A percentile compares a stretch with the other conserved stretches of the same genome.
Evolutionary conservation across 2,113 vertebrate genomes (phyloP).

Genomic region (Puma concolor): DNA sequence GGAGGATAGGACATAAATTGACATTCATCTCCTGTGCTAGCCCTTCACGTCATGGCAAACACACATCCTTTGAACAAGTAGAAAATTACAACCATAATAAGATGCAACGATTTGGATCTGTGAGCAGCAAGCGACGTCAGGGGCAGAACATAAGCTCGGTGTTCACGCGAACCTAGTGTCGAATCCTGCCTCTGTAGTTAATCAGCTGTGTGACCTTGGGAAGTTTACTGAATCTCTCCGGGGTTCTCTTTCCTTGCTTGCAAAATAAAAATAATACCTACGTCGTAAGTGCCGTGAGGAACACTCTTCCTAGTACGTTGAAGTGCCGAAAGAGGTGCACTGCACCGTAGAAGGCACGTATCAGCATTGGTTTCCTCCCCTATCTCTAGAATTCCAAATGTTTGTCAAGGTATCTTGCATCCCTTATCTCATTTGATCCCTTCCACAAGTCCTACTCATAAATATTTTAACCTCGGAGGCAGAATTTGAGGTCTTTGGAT

Average conservation of each 20-base stretch:
- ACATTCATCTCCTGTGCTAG: neutral
- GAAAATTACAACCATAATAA: neutral
- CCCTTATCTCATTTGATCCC: neutral
- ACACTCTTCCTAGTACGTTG: no score
- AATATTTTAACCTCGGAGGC: neutral
- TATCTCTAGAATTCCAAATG: neutral
- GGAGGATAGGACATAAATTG: constrained; percentile 11
- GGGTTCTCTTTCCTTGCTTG: neutral
- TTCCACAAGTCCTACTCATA: neutral
- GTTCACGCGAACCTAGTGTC: neutral
- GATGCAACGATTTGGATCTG: constrained; percentile 14
- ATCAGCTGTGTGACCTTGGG: neutral
- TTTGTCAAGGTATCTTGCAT: neutral
- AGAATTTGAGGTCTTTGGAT: neutral
- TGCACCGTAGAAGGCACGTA: neutral
- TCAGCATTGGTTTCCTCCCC: neutral
- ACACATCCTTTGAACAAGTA: neutral
- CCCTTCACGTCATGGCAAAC: neutral
- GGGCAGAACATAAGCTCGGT: neutral
- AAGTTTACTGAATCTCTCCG: neutral
- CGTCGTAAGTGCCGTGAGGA: neutral
- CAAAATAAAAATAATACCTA: neutral
- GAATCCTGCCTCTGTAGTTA: neutral
- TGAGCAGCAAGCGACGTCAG: neutral
- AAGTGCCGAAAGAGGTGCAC: neutral